A percentile compares a stretch with the other conserved stretches of the same genome.
Evolutionary conservation across 2,113 vertebrate genomes (phyloP).

Genomic region (Corythornis madagascariensis): DNA sequence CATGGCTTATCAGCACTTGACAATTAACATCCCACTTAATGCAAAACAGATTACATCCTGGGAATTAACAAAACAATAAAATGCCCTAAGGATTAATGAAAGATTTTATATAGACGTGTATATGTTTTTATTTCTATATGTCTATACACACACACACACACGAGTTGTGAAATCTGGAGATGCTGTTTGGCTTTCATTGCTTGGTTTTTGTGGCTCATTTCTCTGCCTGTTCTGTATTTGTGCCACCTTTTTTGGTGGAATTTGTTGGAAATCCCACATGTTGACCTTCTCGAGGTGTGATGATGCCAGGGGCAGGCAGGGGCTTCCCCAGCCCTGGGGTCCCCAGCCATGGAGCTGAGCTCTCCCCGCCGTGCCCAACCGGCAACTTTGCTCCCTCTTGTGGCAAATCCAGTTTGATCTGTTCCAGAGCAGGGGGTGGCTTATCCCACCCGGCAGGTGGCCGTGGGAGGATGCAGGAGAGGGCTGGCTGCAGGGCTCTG

Average conservation of each 20-base stretch:
- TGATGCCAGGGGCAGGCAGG: not conserved
- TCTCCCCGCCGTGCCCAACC: not conserved
- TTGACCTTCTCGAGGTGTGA: not conserved
- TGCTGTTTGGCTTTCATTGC: not conserved
- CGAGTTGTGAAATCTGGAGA: conserved; percentile 4
- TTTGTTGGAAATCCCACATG: not conserved
- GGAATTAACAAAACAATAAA: conserved; percentile 64
- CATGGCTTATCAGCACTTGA: conserved; percentile 55
- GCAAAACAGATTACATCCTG: conserved; percentile 62
- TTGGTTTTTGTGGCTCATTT: not conserved
- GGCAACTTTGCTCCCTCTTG: conserved; percentile 33
- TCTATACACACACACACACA: not conserved
- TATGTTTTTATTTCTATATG: not conserved
- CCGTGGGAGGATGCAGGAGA: not conserved
- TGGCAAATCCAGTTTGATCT: not conserved
- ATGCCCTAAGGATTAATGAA: conserved; percentile 18
- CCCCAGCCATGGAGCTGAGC: not conserved
- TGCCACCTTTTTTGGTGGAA: not conserved
- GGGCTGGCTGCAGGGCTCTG: not conserved
- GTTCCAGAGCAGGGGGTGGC: not conserved
- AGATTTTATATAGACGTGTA: not conserved
- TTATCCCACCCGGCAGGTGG: not conserved
- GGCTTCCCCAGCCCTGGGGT: not conserved
- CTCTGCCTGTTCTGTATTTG: not conserved
- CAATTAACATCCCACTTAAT: conserved; percentile 62